Evolutionary conservation across 2,113 vertebrate genomes (phyloP), one percentile per base, ranked within the genome.

Genomic region (Antennarius striatus): DNA sequence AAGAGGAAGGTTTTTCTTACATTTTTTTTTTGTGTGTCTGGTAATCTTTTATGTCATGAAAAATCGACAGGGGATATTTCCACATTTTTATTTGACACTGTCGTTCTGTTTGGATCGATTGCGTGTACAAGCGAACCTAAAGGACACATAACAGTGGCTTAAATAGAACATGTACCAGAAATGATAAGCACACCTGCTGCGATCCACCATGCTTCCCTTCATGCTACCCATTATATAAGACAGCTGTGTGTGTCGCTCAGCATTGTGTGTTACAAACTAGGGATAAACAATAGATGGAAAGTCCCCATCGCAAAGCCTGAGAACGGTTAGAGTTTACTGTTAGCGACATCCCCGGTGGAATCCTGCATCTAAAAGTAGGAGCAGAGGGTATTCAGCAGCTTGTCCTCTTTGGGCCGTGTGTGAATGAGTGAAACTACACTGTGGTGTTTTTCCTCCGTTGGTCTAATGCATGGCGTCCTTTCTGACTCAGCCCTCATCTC

Each of bases 341-440:
- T 78, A 75, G 77, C 83, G 74, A 75, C 67, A 77, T 89, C 83
- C 81, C 76, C 51, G 50, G 69, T 77, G 81, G 66, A 84, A 80
- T 73, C 59, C 42, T 57, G 62, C 2, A 30, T 68, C 81, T 82
- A 81, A 68, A 88, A 87, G 74, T 75, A 79, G 77, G 51, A 61
- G 10, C 28, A 0, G 8, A 42, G 46, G 68, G 59, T 55, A 63
- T 82, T 67, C 29, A 55, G 39, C 5, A 28, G 5, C 14, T 60
- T 83, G 28, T 58, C 67, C 75, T 71, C 71, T 86, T 77, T 67
- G 56, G 68, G 49, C 36, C 7, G 49, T 69, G 32, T 16, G 9
- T 4, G 69, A 43, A 72, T 60, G 62, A 63, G 29, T 64, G 14
- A 45, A 3, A 14, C n/a, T 68, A 56, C 0, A 1, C 54, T 16